phyloP scores from a whole-genome alignment of 2,888 invertebrate species.

The Diploptera punctata region DNA sequence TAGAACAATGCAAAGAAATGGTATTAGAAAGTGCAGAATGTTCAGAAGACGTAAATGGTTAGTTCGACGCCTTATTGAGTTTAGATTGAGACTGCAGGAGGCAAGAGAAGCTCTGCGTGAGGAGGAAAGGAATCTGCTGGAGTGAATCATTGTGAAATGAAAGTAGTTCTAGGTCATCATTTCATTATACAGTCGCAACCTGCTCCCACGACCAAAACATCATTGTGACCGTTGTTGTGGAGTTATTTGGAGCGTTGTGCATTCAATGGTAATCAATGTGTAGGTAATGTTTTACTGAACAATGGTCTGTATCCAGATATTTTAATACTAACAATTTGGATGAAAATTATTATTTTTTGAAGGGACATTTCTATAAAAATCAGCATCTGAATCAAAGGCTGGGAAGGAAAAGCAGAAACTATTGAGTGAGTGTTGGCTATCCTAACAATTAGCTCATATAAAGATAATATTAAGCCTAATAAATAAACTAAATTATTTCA shows the following conservation, averaged over 20 bases:
- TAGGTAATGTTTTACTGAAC: too few species aligned
- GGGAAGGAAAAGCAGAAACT: too few species aligned
- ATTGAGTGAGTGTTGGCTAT: too few species aligned
- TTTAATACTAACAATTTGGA: too few species aligned
- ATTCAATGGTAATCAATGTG: conserved; percentile 82
- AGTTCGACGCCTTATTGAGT: conserved; percentile 85
- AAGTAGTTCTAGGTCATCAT: conserved; percentile 81
- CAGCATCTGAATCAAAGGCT: too few species aligned
- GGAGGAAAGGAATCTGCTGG: conserved; percentile 20
- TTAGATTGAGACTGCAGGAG: conserved; percentile 81
- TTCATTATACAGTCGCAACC: conserved; percentile 70
- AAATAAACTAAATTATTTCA: too few species aligned
- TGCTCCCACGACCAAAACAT: conserved; percentile 63
- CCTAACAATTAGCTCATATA: too few species aligned
- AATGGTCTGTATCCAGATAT: too few species aligned
- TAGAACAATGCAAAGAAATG: conserved; percentile 80
- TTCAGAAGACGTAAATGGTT: conserved; percentile 87
- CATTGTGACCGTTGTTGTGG: conserved; percentile 94
- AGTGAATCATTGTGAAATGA: conserved; percentile 28
- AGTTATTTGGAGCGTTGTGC: conserved; percentile 91
- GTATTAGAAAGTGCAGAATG: conserved; percentile 81
- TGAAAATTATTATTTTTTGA: too few species aligned
- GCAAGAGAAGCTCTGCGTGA: conserved; percentile 73
- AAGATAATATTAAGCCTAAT: too few species aligned
- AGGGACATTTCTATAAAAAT: too few species aligned